These are phyloP conservation scores for Catharus ustulatus DNA, from an alignment of 2,797 vertebrate species.

Conservation along the genomic window DNA sequence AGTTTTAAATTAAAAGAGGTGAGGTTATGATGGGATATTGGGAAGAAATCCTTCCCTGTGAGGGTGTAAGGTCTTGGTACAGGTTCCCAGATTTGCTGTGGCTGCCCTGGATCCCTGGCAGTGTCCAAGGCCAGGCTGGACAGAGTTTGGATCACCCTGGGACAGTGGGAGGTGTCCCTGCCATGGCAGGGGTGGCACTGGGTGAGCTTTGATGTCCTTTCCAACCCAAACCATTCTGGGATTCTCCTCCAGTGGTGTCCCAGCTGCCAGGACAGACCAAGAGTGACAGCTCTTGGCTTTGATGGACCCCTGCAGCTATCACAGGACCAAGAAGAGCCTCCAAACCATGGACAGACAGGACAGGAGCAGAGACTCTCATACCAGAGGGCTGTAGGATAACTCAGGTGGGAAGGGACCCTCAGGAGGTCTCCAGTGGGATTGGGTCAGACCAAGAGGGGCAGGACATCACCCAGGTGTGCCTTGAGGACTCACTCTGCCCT, in stretches of 20 bases:
- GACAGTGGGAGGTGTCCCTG: accelerated
- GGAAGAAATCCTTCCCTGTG: accelerated
- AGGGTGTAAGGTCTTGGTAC: accelerated
- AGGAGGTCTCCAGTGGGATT: accelerated
- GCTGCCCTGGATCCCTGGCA: background rate
- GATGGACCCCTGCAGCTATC: background rate
- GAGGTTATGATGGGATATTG: background rate
- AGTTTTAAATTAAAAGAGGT: background rate
- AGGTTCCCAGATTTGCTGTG: background rate
- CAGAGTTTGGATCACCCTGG: accelerated
- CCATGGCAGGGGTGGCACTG: accelerated
- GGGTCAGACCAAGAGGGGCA: background rate
- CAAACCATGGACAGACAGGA: background rate
- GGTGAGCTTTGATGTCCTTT: background rate
- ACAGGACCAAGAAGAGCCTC: background rate
- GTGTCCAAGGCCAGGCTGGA: background rate
- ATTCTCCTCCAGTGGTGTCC: background rate
- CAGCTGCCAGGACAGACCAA: background rate
- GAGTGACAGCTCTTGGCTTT: background rate
- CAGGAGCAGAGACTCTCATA: background rate
- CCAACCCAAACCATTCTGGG: background rate
- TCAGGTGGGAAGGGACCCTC: background rate
- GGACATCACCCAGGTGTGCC: background rate
- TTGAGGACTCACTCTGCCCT: background rate
- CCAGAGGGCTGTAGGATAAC: background rate